Base-by-base conservation (phyloP, 2,113 vertebrate species). In the Microcebus tavaratra region DNA sequence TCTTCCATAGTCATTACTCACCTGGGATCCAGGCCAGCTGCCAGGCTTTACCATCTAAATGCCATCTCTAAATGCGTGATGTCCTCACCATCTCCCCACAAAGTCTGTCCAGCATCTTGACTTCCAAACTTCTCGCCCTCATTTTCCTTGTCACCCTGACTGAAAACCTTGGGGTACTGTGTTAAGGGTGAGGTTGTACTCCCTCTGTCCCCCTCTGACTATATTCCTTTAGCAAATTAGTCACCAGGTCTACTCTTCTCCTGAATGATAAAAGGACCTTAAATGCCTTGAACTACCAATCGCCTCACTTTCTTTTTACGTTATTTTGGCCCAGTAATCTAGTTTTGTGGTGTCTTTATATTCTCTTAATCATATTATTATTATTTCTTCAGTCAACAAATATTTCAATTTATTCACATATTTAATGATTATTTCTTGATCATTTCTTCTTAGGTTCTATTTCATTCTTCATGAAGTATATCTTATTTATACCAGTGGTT, bases 221-320 rank as follows among this genome's bases (percentile, higher is more conserved):
- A 34, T 2, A 39, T 72, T 20, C 29, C 48, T 34, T 92, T 63
- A 90, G n/a, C 11, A 90, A 91, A 96, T 83, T 42, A 67, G 29
- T 70, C 50, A 57, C 18, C 29, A 50, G 34, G 25, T 83, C 36
- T 70, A 78, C 12, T 42, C 5, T 88, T 20, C 63, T 92, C 70
- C 36, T 72, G 39, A 68, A 34, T 87, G 63, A 92, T 36, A 84
- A 88, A 92, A 94, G 12, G 11, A 68, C 6, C 12, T 78, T 61
- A 94, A 92, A 68, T 61, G n/a, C 42, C 36, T 92, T 96, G 21
- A 94, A 84, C 23, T 90, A 94, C 25, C 29, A 53, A 14, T 79
- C 8, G 36, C 8, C 31, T 78, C 4, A 5, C 29, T 88, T 42
- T 81, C 25, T 78, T 88, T 45, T 27, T 76, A 31, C 8, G 25